Evolutionary conservation across 2,888 invertebrate species (phyloP), one percentile per base, ranked within the genome.

Genomic region (Metalampra italica): DNA sequence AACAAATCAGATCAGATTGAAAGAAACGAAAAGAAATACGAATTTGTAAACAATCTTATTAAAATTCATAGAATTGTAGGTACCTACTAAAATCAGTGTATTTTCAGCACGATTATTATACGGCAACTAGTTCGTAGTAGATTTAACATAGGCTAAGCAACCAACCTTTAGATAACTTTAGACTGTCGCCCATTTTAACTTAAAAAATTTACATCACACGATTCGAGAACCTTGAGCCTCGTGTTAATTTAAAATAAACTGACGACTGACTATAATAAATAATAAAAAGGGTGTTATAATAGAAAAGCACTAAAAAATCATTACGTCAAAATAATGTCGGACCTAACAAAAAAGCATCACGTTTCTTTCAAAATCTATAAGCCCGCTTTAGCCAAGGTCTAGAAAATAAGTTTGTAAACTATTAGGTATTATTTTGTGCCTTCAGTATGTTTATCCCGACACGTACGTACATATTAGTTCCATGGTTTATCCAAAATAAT

Each of bases 291-390:
- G 66, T 68, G 58, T 62, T 70, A 54, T 62, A 74, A 60, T 73
- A 72, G 69, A 74, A 83, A 83, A 75, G 60, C 78, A 79, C 78
- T 81, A 82, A 71, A 85, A 88, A 85, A 83, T 77, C 84, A 86
- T 86, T 75, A 82, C 84, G 84, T 86, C 82, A 85, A 78, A 82
- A 79, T 69, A 72, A 68, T 68, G 75, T 59, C 64, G 68, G 62
- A 59, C 60, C 57, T 55, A 84, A 84, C 78, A 84, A 81, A 60
- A 62, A 70, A 78, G 63, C 66, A 45, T 45, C 45, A 7, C 7
- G 7, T 45, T 38, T 36, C 8, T 34, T 41, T 41, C 22, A 41
- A 36, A 41, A 46, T 41, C 41, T 41, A 42, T 46, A 11, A 34
- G 40, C 34, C 39, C 22, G 32, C 14, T 15, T n/a, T 29, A n/a